Percentiles rank a stretch among this genome's conserved stretches.
These are phyloP conservation scores for Sminthurides aquaticus DNA, from an alignment of 2,888 invertebrate genomes.

Conservation along the genomic window DNA sequence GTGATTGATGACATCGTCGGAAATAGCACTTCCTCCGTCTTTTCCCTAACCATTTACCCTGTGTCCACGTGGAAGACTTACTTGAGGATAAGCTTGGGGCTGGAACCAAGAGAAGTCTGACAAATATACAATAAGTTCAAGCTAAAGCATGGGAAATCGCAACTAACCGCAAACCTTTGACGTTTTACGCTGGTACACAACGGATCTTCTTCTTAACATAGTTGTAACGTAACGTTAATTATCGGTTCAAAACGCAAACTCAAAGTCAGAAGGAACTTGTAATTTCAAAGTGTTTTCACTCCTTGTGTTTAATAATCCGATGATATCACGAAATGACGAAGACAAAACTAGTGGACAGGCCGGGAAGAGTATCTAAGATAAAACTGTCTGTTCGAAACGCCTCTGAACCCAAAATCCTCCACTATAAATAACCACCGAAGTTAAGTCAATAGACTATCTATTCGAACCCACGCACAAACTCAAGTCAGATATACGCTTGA, in stretches of 20 bases:
- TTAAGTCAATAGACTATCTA: not conserved
- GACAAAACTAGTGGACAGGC: not conserved
- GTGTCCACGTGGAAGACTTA: no score
- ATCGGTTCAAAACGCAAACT: not conserved
- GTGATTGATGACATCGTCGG: no score
- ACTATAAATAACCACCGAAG: not conserved
- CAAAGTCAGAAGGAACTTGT: not conserved
- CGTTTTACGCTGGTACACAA: constrained; percentile 38
- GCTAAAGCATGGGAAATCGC: no score
- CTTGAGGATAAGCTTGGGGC: no score
- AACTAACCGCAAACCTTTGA: constrained; percentile 9
- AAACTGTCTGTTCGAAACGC: not conserved
- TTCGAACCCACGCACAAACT: not conserved
- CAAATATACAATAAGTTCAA: no score
- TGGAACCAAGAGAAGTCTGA: no score
- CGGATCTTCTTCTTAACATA: constrained; percentile 39
- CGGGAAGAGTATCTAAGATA: no score
- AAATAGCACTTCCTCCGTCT: no score
- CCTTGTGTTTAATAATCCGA: not conserved
- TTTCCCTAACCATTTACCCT: no score
- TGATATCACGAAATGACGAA: not conserved
- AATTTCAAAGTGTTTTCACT: not conserved
- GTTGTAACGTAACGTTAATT: constrained; percentile 1
- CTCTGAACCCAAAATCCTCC: not conserved
- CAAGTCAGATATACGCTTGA: no score